Percentiles rank a stretch among this genome's conserved stretches.
phyloP scores from a whole-genome alignment of 1,140 invertebrate species.

The Dufourea novaeangliae region DNA sequence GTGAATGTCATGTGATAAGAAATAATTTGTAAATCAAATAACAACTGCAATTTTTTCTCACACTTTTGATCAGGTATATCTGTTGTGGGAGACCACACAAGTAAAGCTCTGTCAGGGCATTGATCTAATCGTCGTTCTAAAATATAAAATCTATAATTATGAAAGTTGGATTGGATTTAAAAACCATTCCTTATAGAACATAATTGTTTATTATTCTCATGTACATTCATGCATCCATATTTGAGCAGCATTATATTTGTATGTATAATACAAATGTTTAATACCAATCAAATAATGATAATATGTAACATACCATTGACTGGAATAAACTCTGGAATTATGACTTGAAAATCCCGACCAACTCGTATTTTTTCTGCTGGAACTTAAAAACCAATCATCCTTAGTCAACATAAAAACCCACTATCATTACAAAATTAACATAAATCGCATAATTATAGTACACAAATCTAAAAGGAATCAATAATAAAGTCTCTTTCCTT shows the following conservation, averaged over 20 bases:
- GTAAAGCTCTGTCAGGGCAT: conserved; percentile 90
- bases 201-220: neutral
- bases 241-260: neutral
- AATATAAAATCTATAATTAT: conserved; percentile 51
- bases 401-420: conserved; percentile 13
- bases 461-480: neutral
- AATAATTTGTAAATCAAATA: conserved; percentile 35
- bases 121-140: conserved; percentile 76
- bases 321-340: conserved; percentile 89
- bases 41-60: conserved; percentile 81
- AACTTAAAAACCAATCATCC: conserved; percentile 78
- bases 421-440: neutral
- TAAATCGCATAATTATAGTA: neutral
- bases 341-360: conserved; percentile 95
- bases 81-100: conserved; percentile 97
- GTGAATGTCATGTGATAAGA: conserved; percentile 19
- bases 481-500: neutral
- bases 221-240: neutral
- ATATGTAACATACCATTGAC: conserved; percentile 81
- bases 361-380: conserved; percentile 96
- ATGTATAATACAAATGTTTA: neutral
- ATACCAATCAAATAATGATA: conserved; percentile 25
- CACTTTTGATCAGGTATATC: conserved; percentile 93
- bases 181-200: neutral
- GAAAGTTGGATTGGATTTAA: neutral